These are phyloP conservation scores for Holacanthella duospinosa DNA, from an alignment of 2,888 invertebrate species.

Conservation along the genomic window DNA sequence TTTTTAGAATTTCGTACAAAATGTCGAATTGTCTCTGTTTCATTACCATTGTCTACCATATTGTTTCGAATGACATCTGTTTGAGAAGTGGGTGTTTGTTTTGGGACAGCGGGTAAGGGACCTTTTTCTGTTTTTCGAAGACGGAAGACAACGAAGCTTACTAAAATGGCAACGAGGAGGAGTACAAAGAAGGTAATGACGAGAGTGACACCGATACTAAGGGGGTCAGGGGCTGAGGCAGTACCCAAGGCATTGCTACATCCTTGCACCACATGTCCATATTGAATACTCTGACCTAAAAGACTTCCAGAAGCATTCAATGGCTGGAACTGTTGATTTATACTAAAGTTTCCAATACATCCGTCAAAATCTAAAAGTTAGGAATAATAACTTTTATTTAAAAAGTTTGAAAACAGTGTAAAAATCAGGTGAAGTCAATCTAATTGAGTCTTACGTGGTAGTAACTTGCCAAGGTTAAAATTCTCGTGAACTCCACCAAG, in stretches of 20 bases:
- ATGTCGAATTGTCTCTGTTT: conserved; percentile 33
- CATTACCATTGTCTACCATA: conserved; percentile 66
- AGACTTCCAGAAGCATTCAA: conserved; percentile 78
- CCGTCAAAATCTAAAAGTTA: conserved; percentile 60
- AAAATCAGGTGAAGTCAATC: too few species aligned
- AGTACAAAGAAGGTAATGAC: conserved; percentile 90
- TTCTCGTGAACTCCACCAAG: conserved; percentile 60
- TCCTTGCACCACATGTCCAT: conserved; percentile 62
- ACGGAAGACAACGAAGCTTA: conserved; percentile 84
- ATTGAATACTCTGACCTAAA: conserved; percentile 56
- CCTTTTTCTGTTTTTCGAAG: conserved; percentile 75
- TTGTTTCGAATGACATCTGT: conserved; percentile 62
- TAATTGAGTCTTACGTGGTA: conserved; percentile 30
- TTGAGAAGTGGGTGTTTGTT: conserved; percentile 43
- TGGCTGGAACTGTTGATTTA: conserved; percentile 81
- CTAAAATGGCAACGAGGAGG: conserved; percentile 73
- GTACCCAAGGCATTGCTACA: conserved; percentile 56
- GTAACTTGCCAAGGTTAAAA: conserved; percentile 27
- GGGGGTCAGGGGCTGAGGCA: conserved; percentile 68
- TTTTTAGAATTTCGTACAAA: conserved; percentile 36
- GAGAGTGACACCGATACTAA: conserved; percentile 83
- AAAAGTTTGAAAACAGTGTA: not conserved
- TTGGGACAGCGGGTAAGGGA: conserved; percentile 46
- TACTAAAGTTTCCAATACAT: conserved; percentile 75
- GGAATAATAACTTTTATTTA: not conserved